Percentiles rank a stretch among this genome's conserved stretches.
Evolutionary conservation across 2,797 vertebrate species (phyloP).

Genomic region (Macropodus opercularis): DNA sequence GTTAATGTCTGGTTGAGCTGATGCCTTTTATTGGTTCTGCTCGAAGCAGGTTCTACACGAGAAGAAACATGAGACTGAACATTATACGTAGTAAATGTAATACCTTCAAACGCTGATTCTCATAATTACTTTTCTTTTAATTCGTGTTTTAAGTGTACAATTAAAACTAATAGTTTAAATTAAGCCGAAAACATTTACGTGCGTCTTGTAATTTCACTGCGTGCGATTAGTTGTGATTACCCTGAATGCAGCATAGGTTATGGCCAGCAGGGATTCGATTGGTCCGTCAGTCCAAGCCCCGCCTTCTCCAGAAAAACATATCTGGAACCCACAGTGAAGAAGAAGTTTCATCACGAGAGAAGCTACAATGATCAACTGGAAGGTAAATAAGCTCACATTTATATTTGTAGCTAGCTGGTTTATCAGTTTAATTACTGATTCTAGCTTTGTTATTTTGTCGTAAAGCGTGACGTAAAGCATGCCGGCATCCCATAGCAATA

Average conservation of each 20-base stretch:
- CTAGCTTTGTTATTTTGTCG: accelerated
- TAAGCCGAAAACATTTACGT: neutral
- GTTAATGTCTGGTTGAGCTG: too few relatives aligned
- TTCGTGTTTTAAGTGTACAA: too few relatives aligned
- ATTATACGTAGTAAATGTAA: too few relatives aligned
- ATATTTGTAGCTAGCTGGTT: accelerated
- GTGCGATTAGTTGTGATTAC: too few relatives aligned
- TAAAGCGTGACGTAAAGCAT: neutral
- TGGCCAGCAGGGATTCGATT: neutral
- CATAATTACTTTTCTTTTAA: too few relatives aligned
- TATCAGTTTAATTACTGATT: accelerated
- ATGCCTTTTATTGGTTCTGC: too few relatives aligned
- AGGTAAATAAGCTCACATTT: slow-evolving; percentile 39
- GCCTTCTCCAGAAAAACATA: neutral
- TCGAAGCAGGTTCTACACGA: too few relatives aligned
- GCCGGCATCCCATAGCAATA: neutral
- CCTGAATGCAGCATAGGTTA: slow-evolving; percentile 8
- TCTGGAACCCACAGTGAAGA: neutral
- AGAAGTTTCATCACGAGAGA: neutral
- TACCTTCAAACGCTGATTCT: too few relatives aligned
- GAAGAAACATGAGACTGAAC: too few relatives aligned
- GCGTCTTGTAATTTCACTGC: too few relatives aligned
- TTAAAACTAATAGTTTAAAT: too few relatives aligned
- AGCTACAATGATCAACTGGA: slow-evolving; percentile 72
- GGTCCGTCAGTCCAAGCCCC: slow-evolving; percentile 14